A percentile compares a stretch with the other conserved stretches of the same genome.
phyloP scores from a whole-genome alignment of 2,113 vertebrate genomes.

The Channa maculata region DNA sequence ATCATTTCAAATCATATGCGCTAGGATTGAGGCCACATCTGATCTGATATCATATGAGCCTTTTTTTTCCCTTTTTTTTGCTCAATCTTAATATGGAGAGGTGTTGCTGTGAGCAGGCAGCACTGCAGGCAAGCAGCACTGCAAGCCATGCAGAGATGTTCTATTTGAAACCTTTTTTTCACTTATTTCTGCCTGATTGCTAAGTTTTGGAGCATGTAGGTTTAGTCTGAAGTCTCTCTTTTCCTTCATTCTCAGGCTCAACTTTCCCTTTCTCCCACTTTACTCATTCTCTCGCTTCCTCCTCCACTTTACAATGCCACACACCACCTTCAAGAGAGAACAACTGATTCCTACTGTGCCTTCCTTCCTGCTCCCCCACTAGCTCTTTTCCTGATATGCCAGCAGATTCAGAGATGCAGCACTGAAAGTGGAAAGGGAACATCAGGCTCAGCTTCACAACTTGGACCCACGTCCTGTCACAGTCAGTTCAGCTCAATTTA shows the following conservation, averaged over 20 bases:
- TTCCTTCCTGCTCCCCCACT: slow-evolving; percentile 9
- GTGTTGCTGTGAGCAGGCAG: too few species aligned
- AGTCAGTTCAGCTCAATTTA: slow-evolving; percentile 64
- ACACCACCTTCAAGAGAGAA: neutral
- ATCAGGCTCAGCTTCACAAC: slow-evolving; percentile 22
- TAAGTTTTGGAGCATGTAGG: too few species aligned
- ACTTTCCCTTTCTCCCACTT: neutral
- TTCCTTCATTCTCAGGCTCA: neutral
- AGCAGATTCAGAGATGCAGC: slow-evolving; percentile 40
- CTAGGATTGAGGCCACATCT: neutral
- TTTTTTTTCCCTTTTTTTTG: too few species aligned
- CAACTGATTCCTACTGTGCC: slow-evolving; percentile 2
- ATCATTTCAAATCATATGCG: slow-evolving; percentile 9
- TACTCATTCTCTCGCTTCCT: neutral
- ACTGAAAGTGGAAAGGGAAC: slow-evolving; percentile 34
- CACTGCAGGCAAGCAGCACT: too few species aligned
- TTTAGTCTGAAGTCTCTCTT: neutral
- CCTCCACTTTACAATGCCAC: neutral
- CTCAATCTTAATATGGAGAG: too few species aligned
- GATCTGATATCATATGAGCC: too few species aligned
- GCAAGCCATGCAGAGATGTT: too few species aligned
- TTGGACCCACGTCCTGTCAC: slow-evolving; percentile 52
- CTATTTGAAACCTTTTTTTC: too few species aligned
- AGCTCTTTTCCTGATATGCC: slow-evolving; percentile 1
- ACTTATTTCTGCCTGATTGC: too few species aligned